Conservation (phyloP, 1,140 invertebrate species). For the Halotydeus destructor region DNA sequence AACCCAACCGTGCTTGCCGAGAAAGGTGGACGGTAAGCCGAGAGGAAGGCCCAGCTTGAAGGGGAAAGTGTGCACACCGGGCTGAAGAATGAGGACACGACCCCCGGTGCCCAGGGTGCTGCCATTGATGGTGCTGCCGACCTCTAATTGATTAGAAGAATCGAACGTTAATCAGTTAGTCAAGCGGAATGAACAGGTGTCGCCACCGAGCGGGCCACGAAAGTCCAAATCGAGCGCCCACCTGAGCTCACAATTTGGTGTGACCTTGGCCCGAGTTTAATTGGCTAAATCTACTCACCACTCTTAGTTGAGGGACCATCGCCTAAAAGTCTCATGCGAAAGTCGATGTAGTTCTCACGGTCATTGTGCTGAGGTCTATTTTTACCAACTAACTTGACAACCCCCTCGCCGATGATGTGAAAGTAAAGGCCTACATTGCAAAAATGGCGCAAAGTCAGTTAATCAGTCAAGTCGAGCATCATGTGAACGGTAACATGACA, state of each 20-base stretch:
- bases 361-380: constrained; percentile 55
- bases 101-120: not conserved
- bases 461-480: too few relatives aligned
- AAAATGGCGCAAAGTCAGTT: constrained; percentile 1
- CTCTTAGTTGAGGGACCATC: constrained; percentile 29
- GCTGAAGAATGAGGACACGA: constrained; percentile 41
- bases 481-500: not conserved
- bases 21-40: constrained; percentile 72
- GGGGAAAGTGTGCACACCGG: constrained; percentile 83
- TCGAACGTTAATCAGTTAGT: not conserved
- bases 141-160: constrained; percentile 6
- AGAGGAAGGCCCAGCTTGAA: constrained; percentile 75
- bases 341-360: constrained; percentile 85
- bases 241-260: too few relatives aligned
- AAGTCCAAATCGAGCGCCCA: too few relatives aligned
- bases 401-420: constrained; percentile 78
- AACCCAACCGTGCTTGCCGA: constrained; percentile 84
- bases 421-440: constrained; percentile 54
- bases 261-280: too few relatives aligned
- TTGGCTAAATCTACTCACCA: constrained; percentile 7
- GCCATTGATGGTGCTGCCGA: constrained; percentile 10
- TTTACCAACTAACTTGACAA: constrained; percentile 52
- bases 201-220: too few relatives aligned
- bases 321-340: constrained; percentile 70
- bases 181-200: too few relatives aligned